Evolutionary conservation across 2,888 invertebrate genomes (phyloP), one percentile per base, ranked within the genome.

Genomic region (Diaphora mendica): DNA sequence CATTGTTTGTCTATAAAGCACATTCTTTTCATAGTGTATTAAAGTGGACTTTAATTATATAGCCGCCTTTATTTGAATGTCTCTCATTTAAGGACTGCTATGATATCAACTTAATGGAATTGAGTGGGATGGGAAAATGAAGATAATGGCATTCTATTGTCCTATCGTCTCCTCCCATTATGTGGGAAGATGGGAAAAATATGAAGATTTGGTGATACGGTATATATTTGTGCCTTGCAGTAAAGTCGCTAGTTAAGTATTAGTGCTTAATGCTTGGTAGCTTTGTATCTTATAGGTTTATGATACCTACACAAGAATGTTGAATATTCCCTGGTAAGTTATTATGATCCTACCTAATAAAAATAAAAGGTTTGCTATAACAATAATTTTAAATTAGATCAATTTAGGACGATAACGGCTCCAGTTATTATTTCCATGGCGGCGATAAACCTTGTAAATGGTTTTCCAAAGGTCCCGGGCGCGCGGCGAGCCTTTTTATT

Each of bases 341-440:
- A 92, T 91, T 91, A 92, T 91, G 91, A 92, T 91, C 91, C 91
- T 82, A 82, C 78, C 84, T 90, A 93, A 94, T 94, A 94, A 94
- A 94, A 93, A 93, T 92, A 93, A 94, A 94, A 92, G 93, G 92
- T 91, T 91, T 86, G 89, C 93, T 89, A 94, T 94, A 95, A 93
- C 94, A 94, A 94, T 95, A 94, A 94, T 94, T 94, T 93, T 93
- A 93, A 94, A 95, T 94, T 94, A 94, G 94, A 94, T 94, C 94
- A 93, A 94, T 94, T 94, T 94, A 91, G 94, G 91, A 92, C 91
- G 94, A 94, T 94, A 94, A 94, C 93, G 93, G 94, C 93, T 89
- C 87, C 93, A 92, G 94, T 94, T 95, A 95, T 95, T 95, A 95
- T 95, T 95, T 94, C 94, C 94, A 95, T 94, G 89, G 94, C 93